These are phyloP conservation scores for Neocrepidodera transversa DNA, from an alignment of 2,888 invertebrate genomes.

Conservation along the genomic window DNA sequence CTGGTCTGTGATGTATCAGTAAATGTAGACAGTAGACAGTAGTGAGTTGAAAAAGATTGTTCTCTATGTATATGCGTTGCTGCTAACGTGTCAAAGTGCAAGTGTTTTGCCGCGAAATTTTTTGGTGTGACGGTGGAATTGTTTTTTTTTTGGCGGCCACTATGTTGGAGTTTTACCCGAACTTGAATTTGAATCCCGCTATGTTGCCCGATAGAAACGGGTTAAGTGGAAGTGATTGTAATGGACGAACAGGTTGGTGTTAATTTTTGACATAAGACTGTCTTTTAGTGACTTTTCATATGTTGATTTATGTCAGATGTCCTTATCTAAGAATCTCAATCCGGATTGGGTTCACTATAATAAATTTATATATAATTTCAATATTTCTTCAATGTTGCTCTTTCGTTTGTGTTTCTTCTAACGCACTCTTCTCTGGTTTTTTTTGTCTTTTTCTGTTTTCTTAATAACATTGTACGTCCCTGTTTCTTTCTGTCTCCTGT, in stretches of 20 bases:
- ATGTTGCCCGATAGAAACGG: conserved; percentile 65
- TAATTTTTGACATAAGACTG: no score
- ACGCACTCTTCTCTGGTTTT: no score
- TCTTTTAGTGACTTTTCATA: no score
- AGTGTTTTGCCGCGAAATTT: conserved; percentile 10
- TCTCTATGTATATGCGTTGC: conserved; percentile 31
- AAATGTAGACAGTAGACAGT: conserved; percentile 50
- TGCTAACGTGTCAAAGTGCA: conserved; percentile 24
- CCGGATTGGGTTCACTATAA: no score
- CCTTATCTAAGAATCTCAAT: no score
- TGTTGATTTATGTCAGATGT: no score
- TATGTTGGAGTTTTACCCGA: conserved; percentile 77
- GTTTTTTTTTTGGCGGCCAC: conserved; percentile 44
- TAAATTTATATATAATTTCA: no score
- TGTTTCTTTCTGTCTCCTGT: no score
- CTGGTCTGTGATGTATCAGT: conserved; percentile 53
- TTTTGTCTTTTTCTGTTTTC: no score
- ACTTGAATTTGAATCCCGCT: conserved; percentile 63
- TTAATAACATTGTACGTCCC: no score
- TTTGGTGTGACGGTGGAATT: conserved; percentile 30
- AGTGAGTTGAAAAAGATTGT: conserved; percentile 40
- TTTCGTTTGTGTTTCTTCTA: no score
- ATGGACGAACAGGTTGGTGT: conserved; percentile 70
- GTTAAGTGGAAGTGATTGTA: conserved; percentile 67
- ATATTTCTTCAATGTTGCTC: no score